Percentiles rank a stretch among this genome's conserved stretches.
Evolutionary conservation across 2,797 vertebrate species (phyloP).

Genomic region (Etheostoma nigrum): DNA sequence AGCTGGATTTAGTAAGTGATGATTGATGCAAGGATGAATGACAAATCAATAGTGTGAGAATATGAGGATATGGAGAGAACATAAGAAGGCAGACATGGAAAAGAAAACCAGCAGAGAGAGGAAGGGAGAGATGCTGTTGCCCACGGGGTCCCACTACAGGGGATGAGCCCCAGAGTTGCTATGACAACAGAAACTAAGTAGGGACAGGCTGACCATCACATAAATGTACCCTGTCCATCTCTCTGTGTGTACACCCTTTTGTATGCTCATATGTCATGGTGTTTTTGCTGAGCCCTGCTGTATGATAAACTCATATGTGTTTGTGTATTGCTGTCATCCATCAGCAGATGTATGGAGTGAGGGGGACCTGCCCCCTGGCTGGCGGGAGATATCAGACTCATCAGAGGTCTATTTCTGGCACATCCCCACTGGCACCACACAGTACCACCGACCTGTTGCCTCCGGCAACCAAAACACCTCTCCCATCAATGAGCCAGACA

Average conservation of each 20-base stretch:
- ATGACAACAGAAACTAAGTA: slow-evolving; percentile 85
- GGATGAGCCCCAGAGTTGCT: slow-evolving; percentile 81
- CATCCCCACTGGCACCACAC: slow-evolving; percentile 93
- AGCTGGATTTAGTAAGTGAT: neutral
- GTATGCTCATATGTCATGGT: neutral
- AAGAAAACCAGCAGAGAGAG: slow-evolving; percentile 19
- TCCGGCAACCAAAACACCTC: slow-evolving; percentile 62
- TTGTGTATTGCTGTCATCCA: slow-evolving; percentile 57
- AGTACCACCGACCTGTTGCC: slow-evolving; percentile 91
- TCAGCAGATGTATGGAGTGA: slow-evolving; percentile 92
- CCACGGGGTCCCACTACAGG: slow-evolving; percentile 61
- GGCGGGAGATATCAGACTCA: slow-evolving; percentile 92
- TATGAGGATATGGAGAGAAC: slow-evolving; percentile 21
- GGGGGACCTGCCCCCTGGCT: slow-evolving; percentile 93
- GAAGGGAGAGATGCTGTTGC: slow-evolving; percentile 24
- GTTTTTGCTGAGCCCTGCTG: neutral
- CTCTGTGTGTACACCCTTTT: slow-evolving; percentile 20
- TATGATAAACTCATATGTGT: slow-evolving; percentile 12
- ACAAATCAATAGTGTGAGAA: slow-evolving; percentile 24
- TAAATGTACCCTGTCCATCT: slow-evolving; percentile 68
- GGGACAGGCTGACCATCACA: slow-evolving; percentile 75
- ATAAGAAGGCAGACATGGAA: slow-evolving; percentile 9
- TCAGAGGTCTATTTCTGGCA: slow-evolving; percentile 97
- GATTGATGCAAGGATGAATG: slow-evolving; percentile 19
- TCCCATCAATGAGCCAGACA: slow-evolving; percentile 47